phyloP scores from a whole-genome alignment of 2,797 vertebrate genomes.

The Rhynchonycteris naso region DNA sequence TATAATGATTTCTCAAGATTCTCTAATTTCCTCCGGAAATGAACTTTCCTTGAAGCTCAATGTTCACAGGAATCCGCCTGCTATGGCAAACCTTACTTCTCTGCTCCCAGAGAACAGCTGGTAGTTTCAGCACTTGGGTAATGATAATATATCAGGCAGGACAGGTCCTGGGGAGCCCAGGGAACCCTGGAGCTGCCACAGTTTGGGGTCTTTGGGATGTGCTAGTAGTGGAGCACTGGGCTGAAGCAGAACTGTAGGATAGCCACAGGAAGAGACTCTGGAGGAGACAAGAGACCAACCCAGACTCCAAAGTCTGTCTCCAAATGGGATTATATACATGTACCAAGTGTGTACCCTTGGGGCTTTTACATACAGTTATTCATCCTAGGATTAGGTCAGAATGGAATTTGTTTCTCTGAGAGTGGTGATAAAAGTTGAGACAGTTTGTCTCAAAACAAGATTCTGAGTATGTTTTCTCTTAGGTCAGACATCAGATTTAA shows the following conservation, averaged over 20 bases:
- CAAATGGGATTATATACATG: background rate
- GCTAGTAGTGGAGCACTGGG: background rate
- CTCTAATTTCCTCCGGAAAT: background rate
- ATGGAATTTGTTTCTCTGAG: background rate
- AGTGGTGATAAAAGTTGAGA: background rate
- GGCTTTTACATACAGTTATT: background rate
- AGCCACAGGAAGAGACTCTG: background rate
- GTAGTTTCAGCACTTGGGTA: background rate
- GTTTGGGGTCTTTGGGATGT: background rate
- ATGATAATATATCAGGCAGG: no score
- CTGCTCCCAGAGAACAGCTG: background rate
- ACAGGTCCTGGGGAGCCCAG: background rate
- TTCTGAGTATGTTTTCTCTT: background rate
- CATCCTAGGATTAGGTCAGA: background rate
- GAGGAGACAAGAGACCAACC: background rate
- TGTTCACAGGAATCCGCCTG: background rate
- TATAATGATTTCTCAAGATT: background rate
- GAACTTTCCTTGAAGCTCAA: background rate
- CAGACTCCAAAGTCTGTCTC: background rate
- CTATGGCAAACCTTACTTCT: accelerated
- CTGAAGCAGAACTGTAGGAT: background rate
- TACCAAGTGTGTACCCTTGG: background rate
- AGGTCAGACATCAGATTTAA: background rate
- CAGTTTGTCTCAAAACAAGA: background rate
- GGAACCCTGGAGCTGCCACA: background rate